These are phyloP conservation scores for Thermophis baileyi DNA, from an alignment of 2,113 vertebrate genomes.

Conservation along the genomic window DNA sequence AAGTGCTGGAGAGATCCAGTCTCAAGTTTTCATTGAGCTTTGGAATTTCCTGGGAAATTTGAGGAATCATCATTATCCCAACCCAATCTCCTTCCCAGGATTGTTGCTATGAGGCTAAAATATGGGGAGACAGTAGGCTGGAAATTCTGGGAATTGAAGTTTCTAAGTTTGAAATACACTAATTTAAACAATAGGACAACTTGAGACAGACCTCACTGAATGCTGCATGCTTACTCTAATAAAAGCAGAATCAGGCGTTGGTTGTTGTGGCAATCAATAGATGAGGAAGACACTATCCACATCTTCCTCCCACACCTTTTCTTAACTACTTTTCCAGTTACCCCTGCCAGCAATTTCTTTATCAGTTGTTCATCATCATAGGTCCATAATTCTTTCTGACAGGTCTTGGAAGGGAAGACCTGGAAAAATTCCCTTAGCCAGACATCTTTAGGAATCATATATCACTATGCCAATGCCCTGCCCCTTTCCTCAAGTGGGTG, in stretches of 20 bases:
- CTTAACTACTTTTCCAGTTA: slow-evolving; percentile 1
- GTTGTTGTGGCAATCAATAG: background rate
- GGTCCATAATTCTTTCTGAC: slow-evolving; percentile 19
- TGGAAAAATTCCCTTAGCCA: slow-evolving; percentile 21
- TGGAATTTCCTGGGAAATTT: background rate
- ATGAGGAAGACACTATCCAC: background rate
- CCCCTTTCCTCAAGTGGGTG: slow-evolving; percentile 1
- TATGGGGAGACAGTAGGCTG: background rate
- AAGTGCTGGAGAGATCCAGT: background rate
- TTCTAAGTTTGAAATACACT: background rate
- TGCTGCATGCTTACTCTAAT: background rate
- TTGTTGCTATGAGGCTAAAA: background rate
- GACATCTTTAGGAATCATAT: slow-evolving; percentile 3
- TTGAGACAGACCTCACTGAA: background rate
- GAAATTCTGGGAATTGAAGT: background rate
- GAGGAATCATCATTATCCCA: background rate
- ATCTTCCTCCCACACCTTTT: background rate
- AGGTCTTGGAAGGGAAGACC: slow-evolving; percentile 6
- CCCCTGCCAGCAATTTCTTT: background rate
- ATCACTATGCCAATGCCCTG: slow-evolving; percentile 14
- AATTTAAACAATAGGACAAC: background rate
- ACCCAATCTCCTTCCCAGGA: background rate
- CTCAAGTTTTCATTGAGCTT: background rate
- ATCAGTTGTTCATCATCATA: background rate
- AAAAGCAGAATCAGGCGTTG: background rate